Evolutionary conservation across 1,140 invertebrate genomes (phyloP), one percentile per base, ranked within the genome.

Genomic region (Physella acuta): DNA sequence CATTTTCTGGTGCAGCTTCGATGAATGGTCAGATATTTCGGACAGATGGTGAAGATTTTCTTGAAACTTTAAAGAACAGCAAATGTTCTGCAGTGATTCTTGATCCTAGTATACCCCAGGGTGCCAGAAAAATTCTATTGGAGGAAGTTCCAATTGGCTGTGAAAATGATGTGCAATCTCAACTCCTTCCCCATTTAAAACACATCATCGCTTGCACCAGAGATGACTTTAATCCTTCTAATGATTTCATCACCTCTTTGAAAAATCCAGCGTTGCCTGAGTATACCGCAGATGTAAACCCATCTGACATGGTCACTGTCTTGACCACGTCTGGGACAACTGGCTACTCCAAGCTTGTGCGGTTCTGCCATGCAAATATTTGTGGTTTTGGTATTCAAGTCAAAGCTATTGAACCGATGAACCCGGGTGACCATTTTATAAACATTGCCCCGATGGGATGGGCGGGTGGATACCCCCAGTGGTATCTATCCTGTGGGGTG

Each of bases 381-480:
- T 52, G 52, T 52, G 60, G 61, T 44, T 70, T 73, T 49, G 34
- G 58, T 26, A n/a, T 8, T n/a, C 71, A 73, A 52, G 71, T 72
- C n/a, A 62, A 66, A 51, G 37, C 34, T 26, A 70, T 70, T 51
- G 36, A 68, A n/a, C 51, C 34, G 11, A 31, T 73, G n/a, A 20
- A 28, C 1, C 36, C 59, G 17, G 71, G 71, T 3, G 53, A 60
- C 30, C 55, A 39, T 28, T 67, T 73, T 59, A 33, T 73, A 30
- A 73, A 73, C 58, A 61, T 61, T 39, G 64, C 72, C 17, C 65
- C 51, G 17, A 39, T 73, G 14, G 72, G 72, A 59, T 73, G 72
- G 72, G 70, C 70, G 20, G 72, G 59, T n/a, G 72, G 72, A 1
- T 73, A 67, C 28, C 72, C 72, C n/a, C 65, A 64, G 44, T 73